Evolutionary conservation across 2,113 vertebrate species (phyloP).

Genomic region (Eulemur macaco): DNA sequence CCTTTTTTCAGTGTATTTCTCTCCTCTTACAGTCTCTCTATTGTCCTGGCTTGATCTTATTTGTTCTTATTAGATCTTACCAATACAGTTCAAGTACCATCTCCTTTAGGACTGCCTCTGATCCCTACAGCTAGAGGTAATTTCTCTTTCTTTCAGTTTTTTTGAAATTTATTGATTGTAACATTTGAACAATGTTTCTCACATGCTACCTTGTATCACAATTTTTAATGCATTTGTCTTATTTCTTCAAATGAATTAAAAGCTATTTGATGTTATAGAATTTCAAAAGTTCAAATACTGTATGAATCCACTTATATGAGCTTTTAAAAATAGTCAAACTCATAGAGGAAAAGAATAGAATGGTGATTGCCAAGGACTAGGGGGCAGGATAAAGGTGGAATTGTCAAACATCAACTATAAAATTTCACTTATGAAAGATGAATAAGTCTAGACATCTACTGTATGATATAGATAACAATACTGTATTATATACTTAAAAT

Average conservation of each 20-base stretch:
- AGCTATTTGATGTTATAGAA: neutral
- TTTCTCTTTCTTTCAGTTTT: neutral
- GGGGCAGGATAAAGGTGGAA: no score
- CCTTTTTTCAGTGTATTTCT: neutral
- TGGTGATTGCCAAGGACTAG: no score
- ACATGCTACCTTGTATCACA: neutral
- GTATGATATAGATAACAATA: no score
- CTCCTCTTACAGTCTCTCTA: neutral
- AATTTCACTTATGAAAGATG: no score
- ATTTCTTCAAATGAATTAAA: neutral
- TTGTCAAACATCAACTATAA: no score
- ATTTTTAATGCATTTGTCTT: neutral
- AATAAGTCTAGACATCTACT: no score
- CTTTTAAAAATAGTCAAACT: no score
- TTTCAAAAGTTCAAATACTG: no score
- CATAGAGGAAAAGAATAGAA: no score
- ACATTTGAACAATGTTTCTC: neutral
- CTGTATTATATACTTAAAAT: no score
- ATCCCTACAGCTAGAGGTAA: neutral
- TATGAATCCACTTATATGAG: no score
- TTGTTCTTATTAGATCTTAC: neutral
- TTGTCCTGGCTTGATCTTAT: neutral
- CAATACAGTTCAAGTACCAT: neutral
- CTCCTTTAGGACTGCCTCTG: neutral
- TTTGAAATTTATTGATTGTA: neutral